Conservation (phyloP, 2,797 vertebrate species). For the Micromesistius poutassou region DNA sequence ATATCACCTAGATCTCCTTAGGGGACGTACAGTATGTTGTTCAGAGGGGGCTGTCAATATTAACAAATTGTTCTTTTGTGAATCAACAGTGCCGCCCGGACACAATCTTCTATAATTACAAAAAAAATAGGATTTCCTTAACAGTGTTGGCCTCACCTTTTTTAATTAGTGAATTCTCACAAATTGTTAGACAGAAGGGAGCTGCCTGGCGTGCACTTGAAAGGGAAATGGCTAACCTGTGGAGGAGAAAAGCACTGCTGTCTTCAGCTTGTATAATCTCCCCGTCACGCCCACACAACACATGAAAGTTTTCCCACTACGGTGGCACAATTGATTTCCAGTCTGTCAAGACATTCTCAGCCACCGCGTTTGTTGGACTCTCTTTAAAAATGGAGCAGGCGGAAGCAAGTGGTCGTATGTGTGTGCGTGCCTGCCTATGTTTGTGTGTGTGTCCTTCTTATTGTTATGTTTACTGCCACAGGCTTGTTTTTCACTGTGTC, state of each 20-base stretch:
- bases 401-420: neutral
- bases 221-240: neutral
- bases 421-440: neutral
- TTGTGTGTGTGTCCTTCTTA: constrained; percentile 7
- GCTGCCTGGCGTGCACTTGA: neutral
- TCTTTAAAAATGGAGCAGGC: neutral
- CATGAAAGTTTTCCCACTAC: constrained; percentile 7
- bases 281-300: neutral
- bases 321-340: neutral
- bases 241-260: constrained; percentile 3
- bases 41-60: neutral
- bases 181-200: neutral
- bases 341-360: neutral
- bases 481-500: constrained; percentile 24
- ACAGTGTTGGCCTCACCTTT: neutral
- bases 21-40: too few relatives aligned
- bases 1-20: neutral
- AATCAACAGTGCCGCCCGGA: too few relatives aligned
- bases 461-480: constrained; percentile 15
- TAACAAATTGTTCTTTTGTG: neutral
- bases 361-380: neutral
- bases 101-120: too few relatives aligned
- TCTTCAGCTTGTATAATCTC: constrained; percentile 19
- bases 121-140: too few relatives aligned
- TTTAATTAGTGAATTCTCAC: neutral